Base-by-base conservation (phyloP, 2,797 vertebrate species). In the Fringilla coelebs region DNA sequence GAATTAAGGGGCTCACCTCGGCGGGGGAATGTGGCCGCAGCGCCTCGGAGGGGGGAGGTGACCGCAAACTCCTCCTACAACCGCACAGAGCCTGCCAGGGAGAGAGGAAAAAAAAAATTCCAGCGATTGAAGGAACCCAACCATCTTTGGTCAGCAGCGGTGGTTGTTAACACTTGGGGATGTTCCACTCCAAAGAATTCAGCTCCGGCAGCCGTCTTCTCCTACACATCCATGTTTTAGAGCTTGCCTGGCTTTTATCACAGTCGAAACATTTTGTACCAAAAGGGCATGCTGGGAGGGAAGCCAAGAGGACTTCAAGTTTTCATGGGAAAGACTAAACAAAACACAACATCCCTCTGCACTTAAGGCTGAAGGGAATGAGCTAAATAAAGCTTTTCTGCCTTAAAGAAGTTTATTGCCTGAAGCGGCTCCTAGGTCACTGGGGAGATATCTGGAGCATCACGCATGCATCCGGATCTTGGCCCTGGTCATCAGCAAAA, bases 111-210 rank as follows among this genome's bases (percentile, higher is more conserved):
- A 41, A 96, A 41, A 94, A 82, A 71, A 89, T 20, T 68, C 76
- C 74, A 83, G 79, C 20, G 58, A 65, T 68, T 71, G 43, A 67
- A 88, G 79, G 91, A 96, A 94, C 79, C 79, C 54, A 55, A 85
- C 96, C 95, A 97, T 96, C 89, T 97, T 96, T 96, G 96, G 95
- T 92, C 95, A 97, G 87, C 54, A 11, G 87, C 9, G 0, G 18
- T 26, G 65, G 57, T 74, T 95, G 95, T 95, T 93, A 91, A 92
- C 57, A 74, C 41, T 89, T 16, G 19, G 43, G 61, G 67, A 91
- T 82, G 84, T 95, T 94, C 86, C 49, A 4, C 78, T 80, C 84
- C 72, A 82, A 94, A 84, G 57, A 96, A 93, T 57, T 83, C 74
- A 29, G 86, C 67, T 75, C 25, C 3, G 0, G 77, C 57, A 3